Evolutionary conservation across 2,113 vertebrate species (phyloP).

Genomic region (Furnarius figulus): DNA sequence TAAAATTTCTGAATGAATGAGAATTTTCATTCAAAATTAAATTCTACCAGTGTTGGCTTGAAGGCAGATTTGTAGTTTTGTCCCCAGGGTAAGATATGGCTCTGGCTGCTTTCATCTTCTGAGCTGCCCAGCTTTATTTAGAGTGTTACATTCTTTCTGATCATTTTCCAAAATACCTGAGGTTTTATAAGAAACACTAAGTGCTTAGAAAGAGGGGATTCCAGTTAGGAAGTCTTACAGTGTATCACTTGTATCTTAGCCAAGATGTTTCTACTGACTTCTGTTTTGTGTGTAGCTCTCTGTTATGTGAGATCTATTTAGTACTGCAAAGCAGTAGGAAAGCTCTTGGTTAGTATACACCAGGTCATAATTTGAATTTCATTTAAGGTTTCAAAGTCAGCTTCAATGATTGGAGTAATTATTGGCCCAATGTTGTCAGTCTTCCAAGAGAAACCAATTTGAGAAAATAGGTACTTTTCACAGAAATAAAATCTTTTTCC

Average conservation of each 20-base stretch:
- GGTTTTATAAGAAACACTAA: background rate
- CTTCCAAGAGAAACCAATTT: background rate
- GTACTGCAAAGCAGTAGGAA: background rate
- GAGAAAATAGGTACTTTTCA: background rate
- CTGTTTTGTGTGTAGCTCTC: background rate
- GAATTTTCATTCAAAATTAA: constrained; percentile 43
- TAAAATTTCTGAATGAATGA: constrained; percentile 22
- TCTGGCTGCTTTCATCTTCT: constrained; percentile 2
- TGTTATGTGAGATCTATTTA: background rate
- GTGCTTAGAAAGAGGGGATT: background rate
- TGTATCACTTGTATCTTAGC: background rate
- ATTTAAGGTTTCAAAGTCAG: constrained; percentile 19
- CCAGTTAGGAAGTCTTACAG: background rate
- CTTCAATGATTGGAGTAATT: background rate
- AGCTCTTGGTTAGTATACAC: background rate
- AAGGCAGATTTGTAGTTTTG: constrained; percentile 27
- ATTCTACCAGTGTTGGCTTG: constrained; percentile 12
- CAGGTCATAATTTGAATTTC: background rate
- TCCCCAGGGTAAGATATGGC: background rate
- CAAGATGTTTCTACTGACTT: background rate
- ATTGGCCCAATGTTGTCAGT: background rate
- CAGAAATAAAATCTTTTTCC: background rate
- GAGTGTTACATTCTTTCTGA: background rate
- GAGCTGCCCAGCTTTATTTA: constrained; percentile 37
- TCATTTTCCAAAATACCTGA: background rate